Base-by-base conservation (phyloP, 2,888 invertebrate genomes). In the Xestia ashworthii region DNA sequence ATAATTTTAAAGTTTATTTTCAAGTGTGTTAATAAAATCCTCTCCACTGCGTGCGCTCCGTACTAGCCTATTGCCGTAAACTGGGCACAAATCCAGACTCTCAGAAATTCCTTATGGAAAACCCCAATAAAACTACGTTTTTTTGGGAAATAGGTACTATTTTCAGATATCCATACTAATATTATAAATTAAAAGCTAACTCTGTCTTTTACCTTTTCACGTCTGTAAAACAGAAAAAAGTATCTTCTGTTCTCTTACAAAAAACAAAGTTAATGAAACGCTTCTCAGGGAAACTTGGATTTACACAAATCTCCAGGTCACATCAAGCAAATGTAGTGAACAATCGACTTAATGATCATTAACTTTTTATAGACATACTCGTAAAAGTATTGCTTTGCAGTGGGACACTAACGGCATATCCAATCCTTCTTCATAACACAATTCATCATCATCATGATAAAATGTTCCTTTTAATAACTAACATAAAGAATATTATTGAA, bases 401-500 rank as follows among this genome's bases (percentile, higher is more conserved):
- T 32, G 9, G 19, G 62, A 38, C 62, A 38, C 62, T 11, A 19
- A 62, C 9, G 11, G 38, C 5, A 19, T 38, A 32, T 12, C 50
- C 12, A 41, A 25, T 44, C 3, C 8, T 19, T n/a, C 12, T 32
- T 19, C n/a, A 22, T 38, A 22, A 50, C 16, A 41, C 25, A 41
- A 44, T 32, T n/a, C 9, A 16, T 48, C n/a, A 32, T 25, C 5
- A 16, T 44, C 16, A 25, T 5, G 22, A 38, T 76, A 25, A 55
- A 46, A 50, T 5, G 4, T 50, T 60, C 19, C 44, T n/a, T 22
- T 22, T 55, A 65, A 65, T 1, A 65, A 69, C 16, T 14, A 0
- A 38, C 6, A 9, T 11, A 6, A 60, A 14, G 2, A 41, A 68
- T 22, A n/a, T 41, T 41, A 82, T 67, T 78, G 44, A 64, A 83